A percentile compares a stretch with the other conserved stretches of the same genome.
These are phyloP conservation scores for Eupsilia transversa DNA, from an alignment of 2,888 invertebrate genomes.

Conservation along the genomic window DNA sequence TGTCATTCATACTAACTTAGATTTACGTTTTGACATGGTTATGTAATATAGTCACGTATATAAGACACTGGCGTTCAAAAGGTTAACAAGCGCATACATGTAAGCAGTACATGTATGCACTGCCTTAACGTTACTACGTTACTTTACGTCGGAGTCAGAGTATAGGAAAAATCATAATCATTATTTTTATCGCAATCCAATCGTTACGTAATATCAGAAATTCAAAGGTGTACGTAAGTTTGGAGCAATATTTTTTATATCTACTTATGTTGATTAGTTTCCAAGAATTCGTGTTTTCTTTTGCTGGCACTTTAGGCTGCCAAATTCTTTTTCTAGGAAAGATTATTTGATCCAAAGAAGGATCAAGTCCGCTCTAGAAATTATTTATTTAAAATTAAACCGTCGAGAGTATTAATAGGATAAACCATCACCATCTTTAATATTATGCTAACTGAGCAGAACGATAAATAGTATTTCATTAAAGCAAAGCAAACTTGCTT, in stretches of 20 bases:
- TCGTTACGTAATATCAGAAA: background rate
- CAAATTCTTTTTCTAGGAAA: background rate
- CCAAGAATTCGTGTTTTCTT: background rate
- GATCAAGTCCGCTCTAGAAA: background rate
- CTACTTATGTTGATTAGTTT: background rate
- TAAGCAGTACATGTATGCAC: no score
- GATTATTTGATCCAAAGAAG: background rate
- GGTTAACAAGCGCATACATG: no score
- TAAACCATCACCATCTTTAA: constrained; percentile 36
- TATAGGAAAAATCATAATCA: constrained; percentile 2
- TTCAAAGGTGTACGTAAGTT: background rate
- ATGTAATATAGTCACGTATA: no score
- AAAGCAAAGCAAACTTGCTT: constrained; percentile 51
- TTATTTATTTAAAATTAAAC: constrained; percentile 14
- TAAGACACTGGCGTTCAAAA: no score
- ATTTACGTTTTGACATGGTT: no score
- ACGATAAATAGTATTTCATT: constrained; percentile 60
- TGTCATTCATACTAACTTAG: no score
- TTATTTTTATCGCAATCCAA: constrained; percentile 11
- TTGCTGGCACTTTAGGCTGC: background rate
- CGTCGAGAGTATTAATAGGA: background rate
- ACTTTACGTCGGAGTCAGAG: no score
- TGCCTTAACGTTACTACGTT: no score
- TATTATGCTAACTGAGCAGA: constrained; percentile 53
- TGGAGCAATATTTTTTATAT: background rate